Evolutionary conservation across 1,140 invertebrate genomes (phyloP).

Genomic region (Planococcus citri): DNA sequence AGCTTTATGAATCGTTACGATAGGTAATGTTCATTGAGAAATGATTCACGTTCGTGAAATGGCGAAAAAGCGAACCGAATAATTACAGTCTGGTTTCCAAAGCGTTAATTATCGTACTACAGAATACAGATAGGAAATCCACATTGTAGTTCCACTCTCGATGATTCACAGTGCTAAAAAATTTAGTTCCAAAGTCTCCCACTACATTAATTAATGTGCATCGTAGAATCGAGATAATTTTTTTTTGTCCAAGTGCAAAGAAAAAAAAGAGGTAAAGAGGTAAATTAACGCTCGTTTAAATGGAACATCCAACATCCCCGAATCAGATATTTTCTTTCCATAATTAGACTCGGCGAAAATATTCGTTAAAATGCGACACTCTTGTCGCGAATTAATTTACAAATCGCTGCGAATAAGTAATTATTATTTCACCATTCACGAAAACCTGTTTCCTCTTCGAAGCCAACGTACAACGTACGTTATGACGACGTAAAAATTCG

Average conservation of each 20-base stretch:
- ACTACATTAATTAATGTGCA: too few relatives aligned
- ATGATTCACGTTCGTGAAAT: background rate
- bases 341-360: background rate
- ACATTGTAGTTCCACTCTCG: too few relatives aligned
- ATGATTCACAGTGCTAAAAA: too few relatives aligned
- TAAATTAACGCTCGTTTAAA: background rate
- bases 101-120: background rate
- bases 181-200: too few relatives aligned
- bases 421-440: background rate
- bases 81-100: background rate
- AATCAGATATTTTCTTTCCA: background rate
- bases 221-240: too few relatives aligned
- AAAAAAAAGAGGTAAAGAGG: background rate
- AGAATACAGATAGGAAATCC: too few relatives aligned
- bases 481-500: background rate
- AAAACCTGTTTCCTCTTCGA: background rate
- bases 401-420: background rate
- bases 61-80: background rate
- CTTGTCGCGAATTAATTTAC: background rate
- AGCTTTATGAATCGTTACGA: background rate
- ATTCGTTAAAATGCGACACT: background rate
- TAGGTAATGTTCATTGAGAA: background rate
- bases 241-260: too few relatives aligned
- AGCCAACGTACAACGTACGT: background rate
- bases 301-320: background rate